Conservation (phyloP, 2,888 invertebrate genomes). For the Agriopis leucophaearia region DNA sequence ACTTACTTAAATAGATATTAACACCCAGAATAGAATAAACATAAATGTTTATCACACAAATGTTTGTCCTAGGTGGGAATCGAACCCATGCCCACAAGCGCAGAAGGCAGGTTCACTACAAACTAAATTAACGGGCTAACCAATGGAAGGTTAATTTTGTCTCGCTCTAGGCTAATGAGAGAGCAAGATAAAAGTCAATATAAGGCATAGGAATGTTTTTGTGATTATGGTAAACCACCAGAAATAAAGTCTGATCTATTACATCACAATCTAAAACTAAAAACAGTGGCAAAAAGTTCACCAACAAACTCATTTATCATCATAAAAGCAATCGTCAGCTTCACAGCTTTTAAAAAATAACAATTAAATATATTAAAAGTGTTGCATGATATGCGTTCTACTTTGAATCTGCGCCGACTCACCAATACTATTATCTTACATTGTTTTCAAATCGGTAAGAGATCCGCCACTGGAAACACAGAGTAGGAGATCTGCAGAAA, state of each 20-base stretch:
- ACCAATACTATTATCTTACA: conserved; percentile 52
- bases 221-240: too few species aligned
- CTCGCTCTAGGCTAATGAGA: too few species aligned
- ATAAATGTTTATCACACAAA: too few species aligned
- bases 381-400: conserved; percentile 69
- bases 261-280: conserved; percentile 26
- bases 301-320: conserved; percentile 53
- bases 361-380: conserved; percentile 55
- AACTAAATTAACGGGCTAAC: too few species aligned
- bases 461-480: conserved; percentile 70
- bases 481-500: conserved; percentile 3
- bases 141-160: too few species aligned
- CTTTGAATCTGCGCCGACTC: conserved; percentile 68
- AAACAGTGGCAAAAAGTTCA: conserved; percentile 29
- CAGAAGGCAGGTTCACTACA: too few species aligned
- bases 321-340: conserved; percentile 59
- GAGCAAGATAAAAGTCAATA: too few species aligned
- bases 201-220: too few species aligned
- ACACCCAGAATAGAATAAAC: too few species aligned
- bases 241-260: conserved; percentile 11
- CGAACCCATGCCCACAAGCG: too few species aligned
- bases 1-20: too few species aligned
- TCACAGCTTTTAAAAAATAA: conserved; percentile 51
- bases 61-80: too few species aligned
- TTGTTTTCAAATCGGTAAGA: conserved; percentile 82